These are phyloP conservation scores for Mesorhabditis belari DNA, from an alignment of 2,888 invertebrate genomes.

Conservation along the genomic window DNA sequence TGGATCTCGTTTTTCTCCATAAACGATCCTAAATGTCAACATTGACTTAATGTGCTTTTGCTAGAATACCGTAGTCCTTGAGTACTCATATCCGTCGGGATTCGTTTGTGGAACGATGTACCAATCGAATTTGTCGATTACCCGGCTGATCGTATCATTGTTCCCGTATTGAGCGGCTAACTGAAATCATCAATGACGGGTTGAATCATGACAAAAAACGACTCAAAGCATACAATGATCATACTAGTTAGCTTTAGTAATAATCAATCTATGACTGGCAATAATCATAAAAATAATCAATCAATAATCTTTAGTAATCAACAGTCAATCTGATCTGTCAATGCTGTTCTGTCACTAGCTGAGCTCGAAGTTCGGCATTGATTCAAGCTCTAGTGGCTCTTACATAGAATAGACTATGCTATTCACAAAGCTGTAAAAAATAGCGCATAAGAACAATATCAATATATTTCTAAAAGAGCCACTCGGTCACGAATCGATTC, in stretches of 20 bases:
- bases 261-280: neutral
- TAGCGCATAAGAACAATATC: no score
- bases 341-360: no score
- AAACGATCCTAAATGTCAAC: constrained; percentile 38
- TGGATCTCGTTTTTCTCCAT: constrained; percentile 51
- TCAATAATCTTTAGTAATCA: no score
- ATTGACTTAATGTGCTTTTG: neutral
- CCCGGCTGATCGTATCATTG: constrained; percentile 20
- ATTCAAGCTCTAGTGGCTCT: neutral
- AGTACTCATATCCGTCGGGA: constrained; percentile 51
- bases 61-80: constrained; percentile 22
- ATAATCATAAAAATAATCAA: no score
- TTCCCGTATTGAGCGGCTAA: constrained; percentile 30
- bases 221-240: neutral
- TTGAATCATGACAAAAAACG: constrained; percentile 2
- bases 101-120: constrained; percentile 49
- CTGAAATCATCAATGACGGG: constrained; percentile 8
- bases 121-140: constrained; percentile 46
- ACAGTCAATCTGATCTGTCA: no score
- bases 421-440: no score
- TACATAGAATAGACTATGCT: no score
- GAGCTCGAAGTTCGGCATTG: neutral
- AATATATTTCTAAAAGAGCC: no score
- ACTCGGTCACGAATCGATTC: no score
- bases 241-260: neutral